These are phyloP conservation scores for Thysanoteuthis rhombus DNA, from an alignment of 2,888 invertebrate genomes.

Conservation along the genomic window DNA sequence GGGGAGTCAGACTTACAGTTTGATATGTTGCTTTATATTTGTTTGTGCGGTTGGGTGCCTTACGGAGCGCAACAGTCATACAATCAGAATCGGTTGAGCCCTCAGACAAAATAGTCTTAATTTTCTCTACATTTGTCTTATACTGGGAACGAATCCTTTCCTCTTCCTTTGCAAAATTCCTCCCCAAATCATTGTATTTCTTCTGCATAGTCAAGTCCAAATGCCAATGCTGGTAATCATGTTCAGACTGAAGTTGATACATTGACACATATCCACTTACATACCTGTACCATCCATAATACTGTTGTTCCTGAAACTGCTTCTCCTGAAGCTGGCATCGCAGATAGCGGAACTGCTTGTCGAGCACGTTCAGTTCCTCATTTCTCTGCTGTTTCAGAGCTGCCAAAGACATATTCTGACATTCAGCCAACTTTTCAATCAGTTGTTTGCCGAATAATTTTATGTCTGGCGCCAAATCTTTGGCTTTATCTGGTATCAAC, in stretches of 20 bases:
- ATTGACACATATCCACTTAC: background rate
- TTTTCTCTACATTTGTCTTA: background rate
- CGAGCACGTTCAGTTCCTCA: background rate
- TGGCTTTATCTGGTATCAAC: background rate
- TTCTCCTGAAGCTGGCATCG: background rate
- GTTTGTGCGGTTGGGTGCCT: background rate
- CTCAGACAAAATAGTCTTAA: background rate
- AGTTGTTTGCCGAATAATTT: background rate
- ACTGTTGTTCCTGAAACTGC: background rate
- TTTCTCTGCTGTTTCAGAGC: background rate
- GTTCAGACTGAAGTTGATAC: background rate
- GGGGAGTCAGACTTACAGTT: background rate
- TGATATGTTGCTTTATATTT: background rate
- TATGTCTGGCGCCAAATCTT: background rate
- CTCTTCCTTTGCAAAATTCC: background rate
- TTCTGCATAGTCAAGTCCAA: background rate
- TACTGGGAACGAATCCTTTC: background rate
- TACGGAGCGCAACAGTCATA: background rate
- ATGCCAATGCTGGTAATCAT: background rate
- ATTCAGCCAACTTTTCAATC: background rate
- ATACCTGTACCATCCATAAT: background rate
- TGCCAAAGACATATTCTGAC: background rate
- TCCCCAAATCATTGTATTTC: background rate
- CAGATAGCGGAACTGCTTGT: background rate
- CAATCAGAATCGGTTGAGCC: background rate